These are phyloP conservation scores for Tribolium freemani DNA, from an alignment of 2,888 invertebrate species.

Conservation along the genomic window DNA sequence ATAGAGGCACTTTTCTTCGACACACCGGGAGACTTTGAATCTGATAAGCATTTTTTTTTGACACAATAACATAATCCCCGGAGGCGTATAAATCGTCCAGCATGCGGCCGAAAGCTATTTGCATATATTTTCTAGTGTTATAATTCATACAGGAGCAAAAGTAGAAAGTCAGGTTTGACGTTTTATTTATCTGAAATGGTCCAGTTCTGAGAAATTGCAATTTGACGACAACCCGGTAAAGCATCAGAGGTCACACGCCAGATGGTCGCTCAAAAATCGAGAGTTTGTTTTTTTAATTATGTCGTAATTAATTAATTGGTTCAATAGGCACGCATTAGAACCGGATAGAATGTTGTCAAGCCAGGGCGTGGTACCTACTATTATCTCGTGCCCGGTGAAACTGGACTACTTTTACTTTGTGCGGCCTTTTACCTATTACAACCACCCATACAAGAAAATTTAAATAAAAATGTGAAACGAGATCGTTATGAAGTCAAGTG, in stretches of 20 bases:
- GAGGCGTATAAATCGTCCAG: no score
- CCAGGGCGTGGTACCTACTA: constrained; percentile 46
- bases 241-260: background rate
- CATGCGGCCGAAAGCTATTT: background rate
- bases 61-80: background rate
- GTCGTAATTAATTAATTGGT: constrained; percentile 18
- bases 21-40: no score
- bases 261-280: constrained; percentile 1
- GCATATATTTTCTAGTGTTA: background rate
- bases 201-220: constrained; percentile 17
- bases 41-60: no score
- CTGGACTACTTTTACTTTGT: constrained; percentile 50
- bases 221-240: background rate
- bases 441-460: constrained; percentile 8
- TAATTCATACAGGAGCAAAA: constrained; percentile 20
- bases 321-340: constrained; percentile 28
- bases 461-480: background rate
- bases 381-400: constrained; percentile 45
- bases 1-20: background rate
- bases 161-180: constrained; percentile 4
- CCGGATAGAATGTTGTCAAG: constrained; percentile 45
- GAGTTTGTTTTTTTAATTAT: constrained; percentile 4
- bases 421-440: constrained; percentile 20
- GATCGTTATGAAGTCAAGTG: background rate
- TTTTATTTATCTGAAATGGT: constrained; percentile 30